These are phyloP conservation scores for Pilophorus perplexus DNA, from an alignment of 2,888 invertebrate genomes.

Conservation along the genomic window DNA sequence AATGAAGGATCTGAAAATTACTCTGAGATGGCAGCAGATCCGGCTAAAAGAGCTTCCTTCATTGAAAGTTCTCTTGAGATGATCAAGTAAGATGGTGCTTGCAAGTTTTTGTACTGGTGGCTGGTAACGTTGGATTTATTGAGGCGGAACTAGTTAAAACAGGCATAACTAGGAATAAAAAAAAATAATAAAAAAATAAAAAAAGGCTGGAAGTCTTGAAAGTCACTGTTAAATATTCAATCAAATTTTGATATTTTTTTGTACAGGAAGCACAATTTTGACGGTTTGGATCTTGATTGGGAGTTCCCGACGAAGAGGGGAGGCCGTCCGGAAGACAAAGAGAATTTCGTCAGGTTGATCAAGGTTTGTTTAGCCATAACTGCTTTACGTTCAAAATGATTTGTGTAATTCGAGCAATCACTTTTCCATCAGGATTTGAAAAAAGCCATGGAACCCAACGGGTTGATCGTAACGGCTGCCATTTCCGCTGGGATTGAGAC, in stretches of 20 bases:
- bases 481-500: slow-evolving; percentile 74
- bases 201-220: no score
- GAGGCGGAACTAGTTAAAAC: no score
- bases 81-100: slow-evolving; percentile 61
- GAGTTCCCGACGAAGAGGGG: slow-evolving; percentile 77
- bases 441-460: slow-evolving; percentile 65
- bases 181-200: not conserved
- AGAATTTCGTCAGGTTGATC: slow-evolving; percentile 73
- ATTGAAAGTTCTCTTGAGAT: slow-evolving; percentile 68
- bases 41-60: slow-evolving; percentile 64
- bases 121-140: no score
- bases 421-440: slow-evolving; percentile 65
- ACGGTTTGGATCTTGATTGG: slow-evolving; percentile 80
- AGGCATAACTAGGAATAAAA: not conserved
- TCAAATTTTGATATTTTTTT: not conserved
- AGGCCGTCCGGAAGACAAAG: slow-evolving; percentile 69
- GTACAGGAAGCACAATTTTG: slow-evolving; percentile 65
- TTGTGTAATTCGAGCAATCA: no score
- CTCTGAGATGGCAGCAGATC: slow-evolving; percentile 66
- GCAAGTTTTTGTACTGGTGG: no score
- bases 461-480: slow-evolving; percentile 75
- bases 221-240: no score
- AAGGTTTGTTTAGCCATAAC: no score
- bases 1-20: slow-evolving; percentile 79
- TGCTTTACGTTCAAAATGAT: no score